Base-by-base conservation (phyloP, 1,140 invertebrate species). In the Drosophila jambulina region DNA sequence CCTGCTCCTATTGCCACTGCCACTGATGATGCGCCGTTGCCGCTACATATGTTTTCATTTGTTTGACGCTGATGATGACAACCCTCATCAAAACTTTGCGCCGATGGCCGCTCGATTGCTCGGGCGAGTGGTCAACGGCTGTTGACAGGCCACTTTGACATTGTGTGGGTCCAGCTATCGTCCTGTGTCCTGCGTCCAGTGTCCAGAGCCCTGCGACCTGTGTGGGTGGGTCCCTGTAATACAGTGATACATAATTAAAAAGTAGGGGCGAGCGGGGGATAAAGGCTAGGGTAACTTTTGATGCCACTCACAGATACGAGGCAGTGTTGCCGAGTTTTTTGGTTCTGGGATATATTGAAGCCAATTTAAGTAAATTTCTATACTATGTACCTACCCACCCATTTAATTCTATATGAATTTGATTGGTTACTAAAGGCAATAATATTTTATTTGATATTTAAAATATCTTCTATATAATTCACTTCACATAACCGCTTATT, bases 1-100 rank as follows among this genome's bases (percentile, higher is more conserved):
- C 12, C 27, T 59, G 54, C 17, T 51, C n/a, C 10, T 43, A 4
- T 25, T 62, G 57, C 7, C 38, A 27, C 5, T 48, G n/a, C 23
- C 21, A 45, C 10, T 75, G 58, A 15, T 36, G 23, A 10, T 59
- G 43, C 61, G 57, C 80, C 56, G 70, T 74, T 78, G 63, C 77
- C 77, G 84, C 80, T 87, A 87, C 84, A 87, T 87, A 88, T 87
- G 84, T 87, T 87, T 87, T 87, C 84, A 87, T 87, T 87, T 87
- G 84, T 87, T 88, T 87, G 84, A 84, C 84, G 84, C 84, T 88
- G 84, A 83, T 82, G 83, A 87, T 88, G 84, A 87, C 84, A 88
- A 87, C 84, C 84, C 84, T 87, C 84, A 87, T 87, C 84, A 87
- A 87, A 87, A 87, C 68, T 87, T 87, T 87, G 77, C 72, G 54